Evolutionary conservation across 2,797 vertebrate genomes (phyloP), one percentile per base, ranked within the genome.

Genomic region (Bryconaethiops microstoma): DNA sequence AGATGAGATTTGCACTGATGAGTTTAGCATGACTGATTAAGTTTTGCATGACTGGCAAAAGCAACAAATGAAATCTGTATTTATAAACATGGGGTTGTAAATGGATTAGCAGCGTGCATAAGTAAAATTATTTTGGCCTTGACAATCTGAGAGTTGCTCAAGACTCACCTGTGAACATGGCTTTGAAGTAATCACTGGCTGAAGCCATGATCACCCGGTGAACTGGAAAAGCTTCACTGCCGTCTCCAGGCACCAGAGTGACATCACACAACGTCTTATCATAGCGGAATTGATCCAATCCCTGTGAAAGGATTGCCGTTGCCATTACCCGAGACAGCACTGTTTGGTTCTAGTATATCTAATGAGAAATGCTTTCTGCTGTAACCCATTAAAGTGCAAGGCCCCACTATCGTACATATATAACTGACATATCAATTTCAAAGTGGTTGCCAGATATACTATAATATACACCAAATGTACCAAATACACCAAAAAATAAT

Each of bases 171-270:
- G 95, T 95, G 83, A 95, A 95, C 95, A 95, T 95, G 1, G 95
- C 95, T 75, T 95, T 95, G 85, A 95, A 95, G 83, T 95, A 95
- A 85, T 95, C 94, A 4, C 94, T 95, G 85, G 90, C 93, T 8
- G 94, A 95, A 40, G 95, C 94, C 95, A 95, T 95, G 83, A 95
- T 91, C 57, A 95, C 92, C 73, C 94, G 89, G 90, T 95, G 95
- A 23, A 94, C 95, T 0, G 92, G 93, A 81, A 95, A 95, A 0
- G 75, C 81, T 71, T 95, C 91, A 23, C 82, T 84, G 70, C 94
- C 92, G 88, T 95, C 94, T 2, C 92, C 94, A 16, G 95, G 91
- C 81, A 95, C 78, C 86, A 95, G 70, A 76, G 91, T 85, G 0
- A 95, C 95, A 19, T 95, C 95, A 78, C 95, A 95, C 16, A 95